A percentile compares a stretch with the other conserved stretches of the same genome.
Conservation (phyloP, 2,113 vertebrate genomes). For the Oceanites oceanicus region DNA sequence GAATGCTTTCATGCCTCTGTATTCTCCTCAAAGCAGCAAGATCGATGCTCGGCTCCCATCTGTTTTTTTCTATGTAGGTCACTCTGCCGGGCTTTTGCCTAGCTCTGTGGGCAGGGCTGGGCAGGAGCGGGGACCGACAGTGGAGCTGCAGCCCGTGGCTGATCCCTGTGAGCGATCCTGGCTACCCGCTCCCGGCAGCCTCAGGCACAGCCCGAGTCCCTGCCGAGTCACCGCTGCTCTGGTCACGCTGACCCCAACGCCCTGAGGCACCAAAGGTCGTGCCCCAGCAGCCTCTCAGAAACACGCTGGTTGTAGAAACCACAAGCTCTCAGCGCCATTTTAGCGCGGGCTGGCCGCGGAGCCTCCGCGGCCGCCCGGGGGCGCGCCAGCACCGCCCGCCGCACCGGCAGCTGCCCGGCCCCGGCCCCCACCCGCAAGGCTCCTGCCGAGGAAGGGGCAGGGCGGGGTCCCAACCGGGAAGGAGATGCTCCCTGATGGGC, state of each 20-base stretch:
- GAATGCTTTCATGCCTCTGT: not conserved
- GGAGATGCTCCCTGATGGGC: no score
- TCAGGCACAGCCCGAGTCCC: fast-evolving
- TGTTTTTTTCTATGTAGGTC: not conserved
- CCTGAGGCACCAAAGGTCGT: no score
- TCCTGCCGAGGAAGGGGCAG: not conserved
- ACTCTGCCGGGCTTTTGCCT: not conserved
- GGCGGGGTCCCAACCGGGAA: not conserved
- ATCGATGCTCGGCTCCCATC: not conserved
- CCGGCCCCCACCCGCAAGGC: not conserved
- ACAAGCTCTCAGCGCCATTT: not conserved
- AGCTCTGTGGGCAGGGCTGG: not conserved
- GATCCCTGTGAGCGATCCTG: no score
- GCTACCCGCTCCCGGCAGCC: not conserved
- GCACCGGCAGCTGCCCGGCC: no score
- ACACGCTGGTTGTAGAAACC: not conserved
- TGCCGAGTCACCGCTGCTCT: not conserved
- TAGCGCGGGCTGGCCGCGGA: no score
- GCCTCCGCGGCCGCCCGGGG: no score
- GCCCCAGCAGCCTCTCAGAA: not conserved
- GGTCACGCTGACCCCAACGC: no score
- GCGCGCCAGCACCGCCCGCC: no score
- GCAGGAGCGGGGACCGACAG: not conserved
- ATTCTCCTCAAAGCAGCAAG: not conserved
- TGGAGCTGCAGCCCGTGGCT: fast-evolving